Conservation (phyloP, 1,140 invertebrate species). For the Pectinophora gossypiella region DNA sequence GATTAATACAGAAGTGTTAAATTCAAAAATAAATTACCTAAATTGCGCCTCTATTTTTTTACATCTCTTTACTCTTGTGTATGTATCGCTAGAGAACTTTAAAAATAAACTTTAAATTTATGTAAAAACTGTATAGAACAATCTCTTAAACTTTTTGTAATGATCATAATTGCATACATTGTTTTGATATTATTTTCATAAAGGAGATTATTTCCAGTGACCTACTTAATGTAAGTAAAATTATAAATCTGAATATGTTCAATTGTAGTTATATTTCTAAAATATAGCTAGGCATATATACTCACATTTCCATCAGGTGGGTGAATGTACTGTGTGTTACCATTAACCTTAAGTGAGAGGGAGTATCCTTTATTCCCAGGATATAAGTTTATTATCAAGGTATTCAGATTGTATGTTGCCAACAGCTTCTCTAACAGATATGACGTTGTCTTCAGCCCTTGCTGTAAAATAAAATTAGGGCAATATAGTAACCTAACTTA, state of each 20-base stretch:
- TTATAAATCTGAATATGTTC: too few species aligned
- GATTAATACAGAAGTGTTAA: neutral
- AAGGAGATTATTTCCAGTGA: too few species aligned
- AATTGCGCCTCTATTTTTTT: neutral
- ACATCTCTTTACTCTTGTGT: neutral
- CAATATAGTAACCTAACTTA: neutral
- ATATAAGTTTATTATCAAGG: slow-evolving; percentile 93
- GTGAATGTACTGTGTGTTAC: slow-evolving; percentile 68
- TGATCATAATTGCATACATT: too few species aligned
- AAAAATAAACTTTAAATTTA: slow-evolving; percentile 3
- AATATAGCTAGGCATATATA: too few species aligned
- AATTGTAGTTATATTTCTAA: too few species aligned
- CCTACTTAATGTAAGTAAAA: too few species aligned
- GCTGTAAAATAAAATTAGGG: slow-evolving; percentile 55
- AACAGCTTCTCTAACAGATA: slow-evolving; percentile 91
- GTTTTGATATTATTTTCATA: too few species aligned
- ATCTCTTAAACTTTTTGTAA: too few species aligned
- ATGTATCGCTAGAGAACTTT: neutral
- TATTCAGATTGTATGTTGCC: slow-evolving; percentile 89
- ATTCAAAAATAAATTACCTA: neutral
- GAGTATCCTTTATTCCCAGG: slow-evolving; percentile 94
- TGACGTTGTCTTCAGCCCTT: slow-evolving; percentile 83
- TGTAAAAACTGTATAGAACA: too few species aligned
- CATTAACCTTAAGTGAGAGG: slow-evolving; percentile 82
- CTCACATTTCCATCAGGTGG: slow-evolving; percentile 62